Evolutionary conservation across 1,140 invertebrate species (phyloP).

Genomic region (Macrocentrus cingulum): DNA sequence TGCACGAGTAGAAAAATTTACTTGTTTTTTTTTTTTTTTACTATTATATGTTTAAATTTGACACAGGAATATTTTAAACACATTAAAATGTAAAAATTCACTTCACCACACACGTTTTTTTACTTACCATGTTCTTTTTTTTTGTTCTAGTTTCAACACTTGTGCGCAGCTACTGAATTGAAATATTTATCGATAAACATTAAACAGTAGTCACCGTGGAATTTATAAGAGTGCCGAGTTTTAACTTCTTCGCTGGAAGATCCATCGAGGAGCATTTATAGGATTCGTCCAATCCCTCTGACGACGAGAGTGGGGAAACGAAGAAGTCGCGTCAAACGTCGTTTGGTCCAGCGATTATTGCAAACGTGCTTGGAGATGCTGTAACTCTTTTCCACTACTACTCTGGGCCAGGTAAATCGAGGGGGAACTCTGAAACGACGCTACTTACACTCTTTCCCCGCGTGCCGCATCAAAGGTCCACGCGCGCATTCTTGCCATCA

Average conservation of each 20-base stretch:
- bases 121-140: conserved; percentile 59
- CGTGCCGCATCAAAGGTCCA: too few relatives aligned
- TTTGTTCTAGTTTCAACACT: conserved; percentile 1
- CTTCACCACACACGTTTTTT: background rate
- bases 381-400: conserved; percentile 43
- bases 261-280: conserved; percentile 55
- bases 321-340: conserved; percentile 40
- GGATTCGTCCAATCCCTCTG: conserved; percentile 52
- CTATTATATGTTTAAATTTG: background rate
- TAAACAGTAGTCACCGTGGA: conserved; percentile 29
- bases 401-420: background rate
- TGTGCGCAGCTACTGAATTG: conserved; percentile 23
- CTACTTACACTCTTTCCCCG: background rate
- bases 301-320: conserved; percentile 16
- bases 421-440: background rate
- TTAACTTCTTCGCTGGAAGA: conserved; percentile 51
- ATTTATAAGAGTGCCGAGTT: conserved; percentile 43
- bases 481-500: too few relatives aligned
- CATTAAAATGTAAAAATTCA: too few relatives aligned
- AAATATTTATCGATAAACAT: conserved; percentile 15
- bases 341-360: conserved; percentile 48
- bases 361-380: conserved; percentile 46
- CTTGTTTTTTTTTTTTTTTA: conserved; percentile 19
- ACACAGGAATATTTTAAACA: background rate
- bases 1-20: conserved; percentile 21